These are phyloP conservation scores for Phania funesta DNA, from an alignment of 2,888 invertebrate species.

Conservation along the genomic window DNA sequence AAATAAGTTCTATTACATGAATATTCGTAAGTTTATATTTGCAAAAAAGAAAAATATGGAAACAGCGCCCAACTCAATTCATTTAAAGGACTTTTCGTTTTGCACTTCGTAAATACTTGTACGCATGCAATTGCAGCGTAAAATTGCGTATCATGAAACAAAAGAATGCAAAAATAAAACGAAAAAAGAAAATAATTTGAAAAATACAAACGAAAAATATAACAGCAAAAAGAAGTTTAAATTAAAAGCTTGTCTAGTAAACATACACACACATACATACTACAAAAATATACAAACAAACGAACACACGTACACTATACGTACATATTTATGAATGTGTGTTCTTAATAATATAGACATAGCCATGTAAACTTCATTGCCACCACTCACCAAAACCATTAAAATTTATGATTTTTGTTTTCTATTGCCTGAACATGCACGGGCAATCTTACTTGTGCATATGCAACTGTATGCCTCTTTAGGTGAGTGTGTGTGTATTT, in stretches of 20 bases:
- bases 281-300: neutral
- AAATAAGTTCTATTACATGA: too few species aligned
- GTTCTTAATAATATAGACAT: conserved; percentile 4
- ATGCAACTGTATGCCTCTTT: neutral
- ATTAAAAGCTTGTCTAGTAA: conserved; percentile 60
- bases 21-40: neutral
- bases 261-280: conserved; percentile 7
- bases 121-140: conserved; percentile 66
- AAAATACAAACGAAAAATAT: conserved; percentile 22
- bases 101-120: neutral
- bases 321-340: too few species aligned
- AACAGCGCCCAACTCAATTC: neutral
- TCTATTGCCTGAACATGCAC: conserved; percentile 12
- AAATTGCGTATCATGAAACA: conserved; percentile 66
- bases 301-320: neutral
- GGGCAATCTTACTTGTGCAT: neutral
- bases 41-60: neutral
- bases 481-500: conserved; percentile 10
- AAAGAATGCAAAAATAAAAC: conserved; percentile 44
- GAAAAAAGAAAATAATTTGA: conserved; percentile 40
- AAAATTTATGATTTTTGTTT: conserved; percentile 10
- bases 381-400: conserved; percentile 48
- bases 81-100: neutral
- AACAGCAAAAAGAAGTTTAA: conserved; percentile 55
- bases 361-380: conserved; percentile 64